Conservation (phyloP, 2,797 vertebrate species). For the Myotis pilosus region DNA sequence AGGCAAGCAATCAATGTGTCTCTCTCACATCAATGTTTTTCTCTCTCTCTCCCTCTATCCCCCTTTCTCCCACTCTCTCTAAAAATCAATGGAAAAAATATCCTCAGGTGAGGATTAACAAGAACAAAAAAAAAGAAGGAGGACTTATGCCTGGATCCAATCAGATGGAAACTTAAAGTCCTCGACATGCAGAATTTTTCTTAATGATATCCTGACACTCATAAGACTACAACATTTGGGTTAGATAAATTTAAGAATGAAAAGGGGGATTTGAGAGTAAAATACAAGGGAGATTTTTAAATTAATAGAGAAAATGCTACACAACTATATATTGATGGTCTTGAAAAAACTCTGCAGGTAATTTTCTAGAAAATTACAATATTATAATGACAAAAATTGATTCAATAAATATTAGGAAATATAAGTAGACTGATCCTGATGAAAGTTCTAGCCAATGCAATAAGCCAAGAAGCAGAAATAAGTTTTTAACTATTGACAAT, state of each 20-base stretch:
- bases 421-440: neutral
- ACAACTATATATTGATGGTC: neutral
- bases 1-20: neutral
- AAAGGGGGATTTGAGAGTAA: neutral
- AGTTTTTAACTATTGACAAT: conserved; percentile 1
- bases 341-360: neutral
- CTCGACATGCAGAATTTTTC: neutral
- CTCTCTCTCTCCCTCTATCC: neutral
- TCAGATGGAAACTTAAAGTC: neutral
- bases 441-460: neutral
- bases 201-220: neutral
- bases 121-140: neutral
- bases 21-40: neutral
- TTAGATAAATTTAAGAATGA: neutral
- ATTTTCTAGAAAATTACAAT: conserved; percentile 48
- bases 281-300: neutral
- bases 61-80: neutral
- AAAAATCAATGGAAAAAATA: neutral
- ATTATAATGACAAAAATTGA: neutral
- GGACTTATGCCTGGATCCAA: neutral
- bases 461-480: conserved; percentile 25
- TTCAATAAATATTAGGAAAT: conserved; percentile 20
- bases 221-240: neutral
- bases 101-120: neutral
- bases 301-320: conserved; percentile 1